phyloP scores from a whole-genome alignment of 2,797 vertebrate genomes.

The Amphiprion clarkii region DNA sequence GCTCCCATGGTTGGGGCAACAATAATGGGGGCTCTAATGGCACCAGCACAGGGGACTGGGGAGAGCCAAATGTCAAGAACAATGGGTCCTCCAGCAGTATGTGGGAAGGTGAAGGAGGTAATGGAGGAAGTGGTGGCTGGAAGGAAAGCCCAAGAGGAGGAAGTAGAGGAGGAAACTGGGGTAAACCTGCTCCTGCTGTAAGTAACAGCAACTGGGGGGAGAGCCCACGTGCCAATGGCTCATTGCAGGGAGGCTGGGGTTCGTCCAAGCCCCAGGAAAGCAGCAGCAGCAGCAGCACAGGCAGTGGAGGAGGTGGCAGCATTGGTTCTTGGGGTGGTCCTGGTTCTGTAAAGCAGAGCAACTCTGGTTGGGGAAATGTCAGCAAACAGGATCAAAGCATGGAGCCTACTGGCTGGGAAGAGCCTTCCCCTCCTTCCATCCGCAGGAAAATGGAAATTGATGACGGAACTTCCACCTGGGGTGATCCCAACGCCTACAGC shows the following conservation, averaged over 20 bases:
- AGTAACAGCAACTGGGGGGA: slow-evolving; percentile 85
- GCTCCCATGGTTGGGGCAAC: slow-evolving; percentile 89
- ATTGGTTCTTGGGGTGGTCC: slow-evolving; percentile 92
- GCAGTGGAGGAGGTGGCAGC: slow-evolving; percentile 77
- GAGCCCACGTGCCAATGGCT: slow-evolving; percentile 84
- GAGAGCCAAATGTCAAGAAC: slow-evolving; percentile 92
- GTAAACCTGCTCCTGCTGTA: slow-evolving; percentile 72
- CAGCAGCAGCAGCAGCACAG: slow-evolving; percentile 81
- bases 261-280: slow-evolving; percentile 93
- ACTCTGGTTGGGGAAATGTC: slow-evolving; percentile 86
- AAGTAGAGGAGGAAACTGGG: slow-evolving; percentile 82
- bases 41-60: slow-evolving; percentile 88
- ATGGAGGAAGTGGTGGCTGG: slow-evolving; percentile 90
- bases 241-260: slow-evolving; percentile 89
- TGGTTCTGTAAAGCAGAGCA: slow-evolving; percentile 91
- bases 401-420: slow-evolving; percentile 96
- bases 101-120: slow-evolving; percentile 92
- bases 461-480: slow-evolving; percentile 98
- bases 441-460: slow-evolving; percentile 99
- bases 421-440: slow-evolving; percentile 96
- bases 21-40: slow-evolving; percentile 85
- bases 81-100: slow-evolving; percentile 86
- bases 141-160: slow-evolving; percentile 89
- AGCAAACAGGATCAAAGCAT: slow-evolving; percentile 85
- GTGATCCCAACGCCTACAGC: slow-evolving; percentile 92